Conservation (phyloP, 2,797 vertebrate species). For the Craterocephalus amniculus region DNA sequence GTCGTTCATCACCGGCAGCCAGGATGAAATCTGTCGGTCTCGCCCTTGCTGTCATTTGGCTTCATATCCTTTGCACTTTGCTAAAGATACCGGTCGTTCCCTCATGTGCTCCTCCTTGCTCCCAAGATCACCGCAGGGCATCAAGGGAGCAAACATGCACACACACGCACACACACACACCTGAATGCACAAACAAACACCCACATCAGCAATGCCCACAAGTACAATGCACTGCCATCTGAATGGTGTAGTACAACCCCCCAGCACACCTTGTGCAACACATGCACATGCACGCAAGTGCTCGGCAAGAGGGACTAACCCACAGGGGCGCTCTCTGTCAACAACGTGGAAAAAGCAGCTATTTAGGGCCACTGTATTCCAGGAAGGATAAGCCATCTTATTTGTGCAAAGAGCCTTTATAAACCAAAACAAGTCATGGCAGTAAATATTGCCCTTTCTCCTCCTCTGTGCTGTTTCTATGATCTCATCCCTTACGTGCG, state of each 20-base stretch:
- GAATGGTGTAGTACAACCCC: conserved; percentile 50
- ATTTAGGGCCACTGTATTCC: conserved; percentile 80
- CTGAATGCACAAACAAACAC: conserved; percentile 38
- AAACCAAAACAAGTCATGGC: conserved; percentile 71
- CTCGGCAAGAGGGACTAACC: conserved; percentile 64
- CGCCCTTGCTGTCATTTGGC: conserved; percentile 25
- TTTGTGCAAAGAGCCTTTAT: conserved; percentile 65
- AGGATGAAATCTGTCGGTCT: conserved; percentile 15
- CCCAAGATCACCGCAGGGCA: conserved; percentile 45
- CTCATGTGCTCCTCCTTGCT: conserved; percentile 41
- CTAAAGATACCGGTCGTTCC: conserved; percentile 61
- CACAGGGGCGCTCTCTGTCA: conserved; percentile 78
- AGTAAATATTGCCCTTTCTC: conserved; percentile 41
- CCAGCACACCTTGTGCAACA: conserved; percentile 21
- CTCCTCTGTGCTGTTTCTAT: conserved; percentile 16
- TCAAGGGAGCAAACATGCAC: conserved; percentile 35
- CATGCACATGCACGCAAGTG: conserved; percentile 27
- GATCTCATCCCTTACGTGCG: conserved; percentile 19
- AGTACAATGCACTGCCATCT: conserved; percentile 52
- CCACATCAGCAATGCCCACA: conserved; percentile 32
- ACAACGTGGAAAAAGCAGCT: conserved; percentile 79
- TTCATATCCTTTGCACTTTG: conserved; percentile 65
- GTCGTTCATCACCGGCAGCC: conserved; percentile 2
- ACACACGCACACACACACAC: conserved; percentile 26
- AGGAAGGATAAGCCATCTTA: conserved; percentile 74